Evolutionary conservation across 2,888 invertebrate genomes (phyloP).

Genomic region (Lasius platythorax): DNA sequence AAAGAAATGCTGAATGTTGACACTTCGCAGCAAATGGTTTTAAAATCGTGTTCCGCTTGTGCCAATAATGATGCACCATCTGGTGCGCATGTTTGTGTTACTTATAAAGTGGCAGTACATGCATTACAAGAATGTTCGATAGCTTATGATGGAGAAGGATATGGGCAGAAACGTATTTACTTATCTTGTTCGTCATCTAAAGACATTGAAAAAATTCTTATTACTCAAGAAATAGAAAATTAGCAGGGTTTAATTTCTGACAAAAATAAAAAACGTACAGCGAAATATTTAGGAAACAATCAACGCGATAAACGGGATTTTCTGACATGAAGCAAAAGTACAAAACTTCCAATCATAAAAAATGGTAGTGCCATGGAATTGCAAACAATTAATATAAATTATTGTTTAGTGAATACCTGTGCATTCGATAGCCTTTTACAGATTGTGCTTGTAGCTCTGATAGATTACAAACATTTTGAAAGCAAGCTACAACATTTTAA

Average conservation of each 20-base stretch:
- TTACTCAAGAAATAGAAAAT: background rate
- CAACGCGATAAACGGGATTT: background rate
- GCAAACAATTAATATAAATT: background rate
- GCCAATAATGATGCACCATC: background rate
- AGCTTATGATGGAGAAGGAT: background rate
- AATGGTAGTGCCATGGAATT: too few relatives aligned
- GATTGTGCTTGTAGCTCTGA: background rate
- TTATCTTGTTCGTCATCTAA: background rate
- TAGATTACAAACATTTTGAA: background rate
- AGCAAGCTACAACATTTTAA: background rate
- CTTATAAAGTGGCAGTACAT: background rate
- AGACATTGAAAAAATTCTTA: too few relatives aligned
- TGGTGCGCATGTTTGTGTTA: background rate
- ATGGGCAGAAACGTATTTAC: background rate
- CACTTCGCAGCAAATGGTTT: background rate
- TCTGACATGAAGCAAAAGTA: too few relatives aligned
- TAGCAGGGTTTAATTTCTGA: too few relatives aligned
- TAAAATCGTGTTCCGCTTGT: constrained; percentile 3
- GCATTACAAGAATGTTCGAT: background rate
- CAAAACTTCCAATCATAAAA: too few relatives aligned
- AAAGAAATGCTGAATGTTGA: too few relatives aligned
- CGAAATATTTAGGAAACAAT: background rate
- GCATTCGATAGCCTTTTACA: background rate
- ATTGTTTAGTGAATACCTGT: background rate
- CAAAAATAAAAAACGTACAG: background rate